These are phyloP conservation scores for Sparidentex hasta DNA, from an alignment of 2,797 vertebrate genomes.

Conservation along the genomic window DNA sequence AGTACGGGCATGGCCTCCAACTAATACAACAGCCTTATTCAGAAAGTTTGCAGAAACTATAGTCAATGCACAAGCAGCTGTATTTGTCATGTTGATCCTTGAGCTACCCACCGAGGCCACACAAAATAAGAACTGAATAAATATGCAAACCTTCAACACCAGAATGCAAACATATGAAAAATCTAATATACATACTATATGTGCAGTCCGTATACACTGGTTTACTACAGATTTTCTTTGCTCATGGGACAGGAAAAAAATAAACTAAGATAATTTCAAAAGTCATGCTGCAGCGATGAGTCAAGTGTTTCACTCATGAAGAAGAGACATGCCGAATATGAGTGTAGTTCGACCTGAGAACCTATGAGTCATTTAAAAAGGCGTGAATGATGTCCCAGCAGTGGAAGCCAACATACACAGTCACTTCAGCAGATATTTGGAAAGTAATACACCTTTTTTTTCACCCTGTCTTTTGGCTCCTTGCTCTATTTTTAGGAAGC, in stretches of 20 bases:
- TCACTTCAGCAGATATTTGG: conserved; percentile 39
- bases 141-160: conserved; percentile 78
- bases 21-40: conserved; percentile 7
- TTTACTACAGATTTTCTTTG: conserved; percentile 62
- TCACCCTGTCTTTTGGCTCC: background rate
- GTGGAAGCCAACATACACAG: conserved; percentile 44
- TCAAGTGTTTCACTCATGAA: conserved; percentile 42
- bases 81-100: conserved; percentile 30
- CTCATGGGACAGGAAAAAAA: conserved; percentile 65
- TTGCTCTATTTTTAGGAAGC: conserved; percentile 28
- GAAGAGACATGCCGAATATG: conserved; percentile 64
- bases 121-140: conserved; percentile 66
- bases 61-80: conserved; percentile 7
- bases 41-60: conserved; percentile 23
- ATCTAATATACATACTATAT: conserved; percentile 79
- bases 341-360: conserved; percentile 84
- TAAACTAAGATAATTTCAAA: conserved; percentile 53
- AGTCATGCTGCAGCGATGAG: conserved; percentile 72
- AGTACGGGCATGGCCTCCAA: conserved; percentile 37
- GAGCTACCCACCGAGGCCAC: conserved; percentile 50
- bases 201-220: conserved; percentile 77
- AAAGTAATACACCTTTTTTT: conserved; percentile 17
- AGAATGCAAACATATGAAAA: conserved; percentile 74
- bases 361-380: conserved; percentile 67
- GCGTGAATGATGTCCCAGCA: conserved; percentile 57